These are phyloP conservation scores for Xiphophorus hellerii DNA, from an alignment of 2,113 vertebrate genomes.

Conservation along the genomic window DNA sequence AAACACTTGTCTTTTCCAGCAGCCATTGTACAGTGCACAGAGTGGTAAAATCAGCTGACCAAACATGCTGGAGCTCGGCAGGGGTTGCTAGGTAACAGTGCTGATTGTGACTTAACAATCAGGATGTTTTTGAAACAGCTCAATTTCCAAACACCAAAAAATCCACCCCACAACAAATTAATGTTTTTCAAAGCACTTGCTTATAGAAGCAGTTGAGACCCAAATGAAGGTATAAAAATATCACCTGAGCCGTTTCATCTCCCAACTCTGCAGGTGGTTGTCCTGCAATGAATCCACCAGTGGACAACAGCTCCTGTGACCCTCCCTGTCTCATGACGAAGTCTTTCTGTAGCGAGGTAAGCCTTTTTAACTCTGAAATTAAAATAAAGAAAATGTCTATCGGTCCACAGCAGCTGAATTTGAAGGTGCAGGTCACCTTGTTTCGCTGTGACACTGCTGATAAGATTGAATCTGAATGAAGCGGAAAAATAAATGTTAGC, in stretches of 20 bases:
- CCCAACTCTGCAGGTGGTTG: slow-evolving; percentile 88
- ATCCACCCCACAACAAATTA: no score
- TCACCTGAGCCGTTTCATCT: slow-evolving; percentile 28
- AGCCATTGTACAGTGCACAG: neutral
- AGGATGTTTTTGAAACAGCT: no score
- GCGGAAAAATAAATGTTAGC: slow-evolving; percentile 29
- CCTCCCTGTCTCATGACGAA: slow-evolving; percentile 89
- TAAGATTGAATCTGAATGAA: slow-evolving; percentile 39
- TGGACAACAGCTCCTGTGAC: slow-evolving; percentile 89
- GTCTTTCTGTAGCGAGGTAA: slow-evolving; percentile 93
- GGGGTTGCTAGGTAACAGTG: no score
- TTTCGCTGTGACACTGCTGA: slow-evolving; percentile 7
- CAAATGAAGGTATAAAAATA: neutral
- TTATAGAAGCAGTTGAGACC: no score
- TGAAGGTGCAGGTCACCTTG: slow-evolving; percentile 15
- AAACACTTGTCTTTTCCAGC: no score
- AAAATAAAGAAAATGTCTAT: neutral
- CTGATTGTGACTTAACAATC: no score
- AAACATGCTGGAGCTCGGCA: no score
- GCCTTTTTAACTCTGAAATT: slow-evolving; percentile 37
- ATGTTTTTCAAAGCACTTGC: no score
- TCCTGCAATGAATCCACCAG: slow-evolving; percentile 83
- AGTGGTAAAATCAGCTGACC: neutral
- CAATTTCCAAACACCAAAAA: no score
- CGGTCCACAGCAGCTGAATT: neutral